These are phyloP conservation scores for Drosophila chauvacae DNA, from an alignment of 1,140 invertebrate genomes.

Conservation along the genomic window DNA sequence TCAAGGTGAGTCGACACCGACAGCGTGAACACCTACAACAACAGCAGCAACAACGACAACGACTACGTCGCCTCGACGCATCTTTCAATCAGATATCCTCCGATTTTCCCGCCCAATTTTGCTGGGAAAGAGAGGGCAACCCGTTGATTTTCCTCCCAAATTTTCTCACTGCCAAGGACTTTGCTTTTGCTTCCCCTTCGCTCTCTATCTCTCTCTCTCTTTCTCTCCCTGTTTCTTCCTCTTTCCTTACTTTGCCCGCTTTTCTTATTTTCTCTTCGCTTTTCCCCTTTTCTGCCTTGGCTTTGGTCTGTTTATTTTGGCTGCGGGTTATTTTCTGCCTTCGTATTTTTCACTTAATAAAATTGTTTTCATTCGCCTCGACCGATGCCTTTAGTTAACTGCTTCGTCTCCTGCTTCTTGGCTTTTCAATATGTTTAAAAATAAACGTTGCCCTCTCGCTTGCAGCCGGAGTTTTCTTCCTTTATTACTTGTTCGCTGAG, in stretches of 20 bases:
- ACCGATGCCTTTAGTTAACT: conserved; percentile 44
- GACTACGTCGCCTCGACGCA: conserved; percentile 58
- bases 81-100: conserved; percentile 72
- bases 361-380: conserved; percentile 76
- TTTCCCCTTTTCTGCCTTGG: conserved; percentile 40
- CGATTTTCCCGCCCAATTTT: conserved; percentile 16
- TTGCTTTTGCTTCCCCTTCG: conserved; percentile 8
- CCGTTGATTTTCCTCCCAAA: conserved; percentile 51
- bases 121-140: conserved; percentile 18
- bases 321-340: conserved; percentile 76
- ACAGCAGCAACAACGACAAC: background rate
- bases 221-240: background rate
- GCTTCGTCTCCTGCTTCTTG: conserved; percentile 53
- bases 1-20: conserved; percentile 71
- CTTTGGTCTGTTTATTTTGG: conserved; percentile 74
- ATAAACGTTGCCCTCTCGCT: conserved; percentile 63
- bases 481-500: conserved; percentile 64
- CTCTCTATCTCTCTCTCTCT: background rate
- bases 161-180: conserved; percentile 77
- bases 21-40: conserved; percentile 14
- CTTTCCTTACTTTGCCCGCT: conserved; percentile 30
- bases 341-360: conserved; percentile 82
- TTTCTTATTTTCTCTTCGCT: conserved; percentile 34
- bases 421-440: conserved; percentile 82
- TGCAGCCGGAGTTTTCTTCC: conserved; percentile 14